Base-by-base conservation (phyloP, 2,888 invertebrate species). In the Rhaphigaster nebulosa region DNA sequence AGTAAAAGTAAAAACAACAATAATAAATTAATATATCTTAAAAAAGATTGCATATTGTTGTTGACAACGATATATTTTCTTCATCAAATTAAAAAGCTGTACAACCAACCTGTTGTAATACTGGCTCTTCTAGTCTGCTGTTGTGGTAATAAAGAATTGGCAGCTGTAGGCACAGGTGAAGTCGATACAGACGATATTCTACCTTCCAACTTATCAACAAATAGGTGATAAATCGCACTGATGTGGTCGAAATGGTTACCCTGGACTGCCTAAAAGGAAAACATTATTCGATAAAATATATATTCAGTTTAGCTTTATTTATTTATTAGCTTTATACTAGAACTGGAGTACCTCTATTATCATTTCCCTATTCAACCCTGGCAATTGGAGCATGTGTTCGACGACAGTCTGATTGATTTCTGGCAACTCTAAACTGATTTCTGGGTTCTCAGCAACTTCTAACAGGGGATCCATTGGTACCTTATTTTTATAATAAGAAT, bases 191-290 rank as follows among this genome's bases (percentile, higher is more conserved):
- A 60, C 87, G 94, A 93, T 41, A 94, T 94, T 90, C 94, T 94
- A 93, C 95, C 94, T 93, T 95, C 95, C 91, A 97, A 93, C 93
- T 97, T 97, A 94, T 98, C 98, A 93, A 97, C 95, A 87, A 99
- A 95, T 92, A 99, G 95, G 94, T 98, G 97, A 94, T 99, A 99
- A 93, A 99, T 98, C 92, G 98, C 98, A 93, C 97, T 97, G 92
- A 98, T 97, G 94, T 98, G 98, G 94, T 99, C 98, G 94, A 98
- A 99, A 10, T 97, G 95, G 93, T 97, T 96, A 92, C 96, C 96
- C 93, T 96, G 96, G 90, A 99, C 96, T 41, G 98, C 97, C 95
- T 97, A 95, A 87, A 92, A 92, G 90, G 90, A 92, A 90, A 90
- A 91, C 89, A 92, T 76, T 10, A 10, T 60, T 60, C 29, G 90